Evolutionary conservation across 2,113 vertebrate species (phyloP), one percentile per base, ranked within the genome.

Genomic region (Nothoprocta perdicaria): DNA sequence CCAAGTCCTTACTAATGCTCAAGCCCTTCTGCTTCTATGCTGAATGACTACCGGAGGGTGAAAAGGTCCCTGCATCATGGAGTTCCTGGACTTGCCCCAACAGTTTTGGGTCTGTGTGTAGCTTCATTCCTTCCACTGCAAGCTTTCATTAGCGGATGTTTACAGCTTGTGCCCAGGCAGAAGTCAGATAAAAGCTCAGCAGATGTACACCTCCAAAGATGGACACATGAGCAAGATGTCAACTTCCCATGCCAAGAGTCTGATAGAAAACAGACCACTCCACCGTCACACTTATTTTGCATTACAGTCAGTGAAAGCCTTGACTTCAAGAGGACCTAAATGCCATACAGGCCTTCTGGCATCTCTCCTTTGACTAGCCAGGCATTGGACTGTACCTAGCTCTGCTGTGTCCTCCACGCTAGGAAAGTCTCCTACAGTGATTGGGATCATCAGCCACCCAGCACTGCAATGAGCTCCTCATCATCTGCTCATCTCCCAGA

Each of bases 11-110:
- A 45, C 22, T 84, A 87, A 83, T 89, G 75, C 67, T 74, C 62
- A 27, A 77, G 75, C 41, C 72, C 57, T 79, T 85, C 82, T 86
- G n/a, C 78, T 90, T 77, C 60, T 88, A 52, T 63, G 53, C 74
- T 73, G 55, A 87, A 89, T 85, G 88, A n/a, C 21, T 65, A 55
- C 89, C 52, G 6, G 80, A 93, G 85, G 60, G 67, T 88, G 73
- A 92, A 95, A 84, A 87, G 52, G 40, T 57, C 80, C 60, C 63
- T 61, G 87, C 27, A 14, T 35, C 18, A 22, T 9, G 38, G 58
- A 89, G 55, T 84, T 87, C 90, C 43, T 46, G 40, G 88, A 88
- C 93, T 88, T 94, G 95, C 79, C 95, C 91, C 68, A 95, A 95
- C 84, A 92, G 76, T 80, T 94, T 94, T 91, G 88, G 85, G 50